These are phyloP conservation scores for Pyxicephalus adspersus DNA, from an alignment of 2,113 vertebrate genomes.

Conservation along the genomic window DNA sequence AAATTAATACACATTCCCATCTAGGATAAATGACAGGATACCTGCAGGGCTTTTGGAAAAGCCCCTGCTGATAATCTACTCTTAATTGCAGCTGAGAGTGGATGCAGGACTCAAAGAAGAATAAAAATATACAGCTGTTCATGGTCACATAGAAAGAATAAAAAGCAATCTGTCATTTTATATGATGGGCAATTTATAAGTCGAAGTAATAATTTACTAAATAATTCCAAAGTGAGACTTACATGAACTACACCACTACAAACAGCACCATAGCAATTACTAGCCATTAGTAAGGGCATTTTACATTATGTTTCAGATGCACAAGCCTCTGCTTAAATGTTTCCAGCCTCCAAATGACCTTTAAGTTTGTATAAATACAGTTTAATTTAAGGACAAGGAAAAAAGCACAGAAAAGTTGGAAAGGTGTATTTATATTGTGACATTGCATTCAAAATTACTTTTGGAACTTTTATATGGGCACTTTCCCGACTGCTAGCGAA, in stretches of 20 bases:
- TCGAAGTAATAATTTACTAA: constrained; percentile 37
- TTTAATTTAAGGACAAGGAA: constrained; percentile 26
- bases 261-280: constrained; percentile 12
- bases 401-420: background rate
- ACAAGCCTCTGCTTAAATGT: constrained; percentile 3
- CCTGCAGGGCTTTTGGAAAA: constrained; percentile 36
- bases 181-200: constrained; percentile 42
- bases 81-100: constrained; percentile 23
- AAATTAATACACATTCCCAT: constrained; percentile 18
- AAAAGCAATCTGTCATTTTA: constrained; percentile 41
- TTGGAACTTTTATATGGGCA: too few relatives aligned
- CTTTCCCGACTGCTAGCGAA: too few relatives aligned
- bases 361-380: constrained; percentile 24
- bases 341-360: constrained; percentile 10
- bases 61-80: constrained; percentile 27
- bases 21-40: constrained; percentile 15
- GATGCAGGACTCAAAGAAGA: constrained; percentile 9
- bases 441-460: too few relatives aligned
- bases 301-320: background rate
- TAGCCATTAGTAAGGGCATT: constrained; percentile 25
- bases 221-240: constrained; percentile 20
- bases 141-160: constrained; percentile 32
- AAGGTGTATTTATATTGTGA: too few relatives aligned
- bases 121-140: constrained; percentile 41
- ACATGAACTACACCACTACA: constrained; percentile 13